Conservation (phyloP, 2,888 invertebrate genomes). For the Pseudeuparius sepicola region DNA sequence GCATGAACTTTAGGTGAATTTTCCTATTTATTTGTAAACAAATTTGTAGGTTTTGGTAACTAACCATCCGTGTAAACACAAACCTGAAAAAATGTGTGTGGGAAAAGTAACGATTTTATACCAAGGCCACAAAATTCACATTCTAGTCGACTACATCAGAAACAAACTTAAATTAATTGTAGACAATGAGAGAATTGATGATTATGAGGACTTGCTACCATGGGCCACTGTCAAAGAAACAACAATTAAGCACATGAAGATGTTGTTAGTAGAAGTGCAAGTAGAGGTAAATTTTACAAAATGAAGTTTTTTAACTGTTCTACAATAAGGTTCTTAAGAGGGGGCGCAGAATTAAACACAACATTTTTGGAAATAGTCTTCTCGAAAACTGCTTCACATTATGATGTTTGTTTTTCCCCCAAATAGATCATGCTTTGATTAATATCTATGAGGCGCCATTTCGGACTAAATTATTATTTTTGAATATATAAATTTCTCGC, state of each 20-base stretch:
- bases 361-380: no score
- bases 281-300: conserved; percentile 62
- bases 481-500: no score
- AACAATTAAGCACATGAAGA: conserved; percentile 51
- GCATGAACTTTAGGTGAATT: no score
- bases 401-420: no score
- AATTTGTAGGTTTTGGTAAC: conserved; percentile 53
- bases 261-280: conserved; percentile 58
- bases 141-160: conserved; percentile 28
- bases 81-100: conserved; percentile 50
- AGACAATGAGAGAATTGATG: conserved; percentile 36
- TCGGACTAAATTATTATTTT: no score
- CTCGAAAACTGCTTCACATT: no score
- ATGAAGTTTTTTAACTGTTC: no score
- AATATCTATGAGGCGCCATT: no score
- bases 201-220: conserved; percentile 39
- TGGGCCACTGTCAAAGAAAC: conserved; percentile 53
- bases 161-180: conserved; percentile 39
- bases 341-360: no score
- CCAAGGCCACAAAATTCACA: conserved; percentile 47
- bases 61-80: conserved; percentile 57
- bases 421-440: no score
- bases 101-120: conserved; percentile 58
- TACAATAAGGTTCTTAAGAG: no score
- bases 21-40: no score